These are phyloP conservation scores for Antigone vipio DNA, from an alignment of 2,113 vertebrate genomes.

Conservation along the genomic window DNA sequence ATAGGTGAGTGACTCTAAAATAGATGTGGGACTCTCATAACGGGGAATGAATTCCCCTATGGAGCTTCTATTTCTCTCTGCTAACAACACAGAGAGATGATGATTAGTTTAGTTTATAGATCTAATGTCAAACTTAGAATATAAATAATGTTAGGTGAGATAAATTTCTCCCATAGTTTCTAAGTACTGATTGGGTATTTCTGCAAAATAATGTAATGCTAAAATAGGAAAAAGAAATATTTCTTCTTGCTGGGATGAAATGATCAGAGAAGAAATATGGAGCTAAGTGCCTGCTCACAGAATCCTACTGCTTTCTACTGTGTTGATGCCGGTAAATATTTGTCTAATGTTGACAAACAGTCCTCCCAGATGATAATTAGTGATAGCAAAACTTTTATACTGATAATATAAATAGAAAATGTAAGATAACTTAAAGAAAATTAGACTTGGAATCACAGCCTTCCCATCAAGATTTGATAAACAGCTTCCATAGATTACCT, in stretches of 20 bases:
- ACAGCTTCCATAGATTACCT: background rate
- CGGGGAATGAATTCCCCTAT: background rate
- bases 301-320: background rate
- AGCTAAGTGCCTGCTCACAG: background rate
- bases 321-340: background rate
- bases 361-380: background rate
- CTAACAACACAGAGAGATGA: background rate
- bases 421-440: slow-evolving; percentile 4
- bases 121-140: background rate
- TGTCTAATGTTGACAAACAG: background rate
- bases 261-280: background rate
- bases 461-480: background rate
- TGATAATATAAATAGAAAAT: background rate
- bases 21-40: background rate
- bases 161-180: background rate
- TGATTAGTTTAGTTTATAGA: background rate
- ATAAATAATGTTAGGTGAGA: background rate
- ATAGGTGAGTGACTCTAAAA: background rate
- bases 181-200: background rate
- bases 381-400: background rate
- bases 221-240: background rate
- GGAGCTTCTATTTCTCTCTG: slow-evolving; percentile 6
- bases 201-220: background rate
- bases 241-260: background rate
- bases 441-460: background rate